A percentile compares a stretch with the other conserved stretches of the same genome.
These are phyloP conservation scores for Nerophis lumbriciformis DNA, from an alignment of 2,113 vertebrate species.

Conservation along the genomic window DNA sequence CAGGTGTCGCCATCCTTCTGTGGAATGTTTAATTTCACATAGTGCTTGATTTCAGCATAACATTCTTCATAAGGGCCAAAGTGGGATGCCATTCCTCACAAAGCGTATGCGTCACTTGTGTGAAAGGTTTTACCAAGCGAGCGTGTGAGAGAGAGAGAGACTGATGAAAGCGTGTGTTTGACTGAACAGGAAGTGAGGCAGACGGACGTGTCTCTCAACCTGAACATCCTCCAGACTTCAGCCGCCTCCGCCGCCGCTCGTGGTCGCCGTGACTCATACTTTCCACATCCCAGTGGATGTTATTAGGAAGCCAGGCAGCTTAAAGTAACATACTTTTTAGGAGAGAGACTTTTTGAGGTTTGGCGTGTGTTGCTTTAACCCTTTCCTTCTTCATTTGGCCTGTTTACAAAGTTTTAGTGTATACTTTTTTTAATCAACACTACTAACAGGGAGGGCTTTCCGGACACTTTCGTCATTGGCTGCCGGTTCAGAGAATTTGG, in stretches of 20 bases:
- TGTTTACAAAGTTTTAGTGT: conserved; percentile 53
- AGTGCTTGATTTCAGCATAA: neutral
- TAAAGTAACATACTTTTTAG: conserved; percentile 33
- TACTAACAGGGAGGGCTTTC: conserved; percentile 37
- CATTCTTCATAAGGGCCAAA: neutral
- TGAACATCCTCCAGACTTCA: conserved; percentile 66
- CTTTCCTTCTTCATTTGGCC: conserved; percentile 18
- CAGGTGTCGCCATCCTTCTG: conserved; percentile 27
- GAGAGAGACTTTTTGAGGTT: conserved; percentile 23
- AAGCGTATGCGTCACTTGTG: neutral
- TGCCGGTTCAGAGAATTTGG: conserved; percentile 8
- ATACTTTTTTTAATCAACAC: conserved; percentile 37
- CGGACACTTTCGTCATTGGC: conserved; percentile 34
- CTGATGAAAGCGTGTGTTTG: conserved; percentile 23
- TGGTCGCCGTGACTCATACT: conserved; percentile 59
- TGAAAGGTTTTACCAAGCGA: neutral
- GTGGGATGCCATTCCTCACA: neutral
- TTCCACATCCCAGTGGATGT: conserved; percentile 65
- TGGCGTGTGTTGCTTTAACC: conserved; percentile 36
- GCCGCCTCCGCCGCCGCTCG: conserved; percentile 31
- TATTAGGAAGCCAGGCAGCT: conserved; percentile 38
- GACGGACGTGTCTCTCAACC: conserved; percentile 62
- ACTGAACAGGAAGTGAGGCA: conserved; percentile 57
- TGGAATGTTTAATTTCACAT: neutral
- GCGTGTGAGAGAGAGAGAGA: conserved; percentile 9